Conservation (phyloP, 2,797 vertebrate species). For the Chanos chanos region DNA sequence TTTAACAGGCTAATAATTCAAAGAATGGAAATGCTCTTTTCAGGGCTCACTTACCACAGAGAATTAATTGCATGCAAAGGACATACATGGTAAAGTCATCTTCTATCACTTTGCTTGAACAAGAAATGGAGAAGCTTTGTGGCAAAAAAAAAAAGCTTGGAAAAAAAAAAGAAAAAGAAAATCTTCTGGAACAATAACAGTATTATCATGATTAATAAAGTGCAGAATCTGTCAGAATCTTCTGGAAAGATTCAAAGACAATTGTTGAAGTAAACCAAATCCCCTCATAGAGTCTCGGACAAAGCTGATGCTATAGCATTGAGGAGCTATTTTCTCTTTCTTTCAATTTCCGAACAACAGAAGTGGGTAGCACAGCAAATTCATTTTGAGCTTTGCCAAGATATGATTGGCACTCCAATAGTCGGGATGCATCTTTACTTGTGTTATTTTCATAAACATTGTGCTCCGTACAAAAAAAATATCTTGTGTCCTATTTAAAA, state of each 20-base stretch:
- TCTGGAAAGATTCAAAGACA: constrained; percentile 56
- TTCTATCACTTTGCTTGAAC: constrained; percentile 33
- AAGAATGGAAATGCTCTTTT: constrained; percentile 35
- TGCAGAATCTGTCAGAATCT: constrained; percentile 54
- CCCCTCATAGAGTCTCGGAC: constrained; percentile 57
- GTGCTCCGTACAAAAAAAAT: constrained; percentile 39
- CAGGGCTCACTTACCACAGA: constrained; percentile 26
- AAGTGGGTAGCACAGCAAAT: constrained; percentile 73
- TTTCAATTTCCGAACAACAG: constrained; percentile 64
- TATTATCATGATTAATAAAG: constrained; percentile 49
- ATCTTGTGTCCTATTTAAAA: constrained; percentile 34
- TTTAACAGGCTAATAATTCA: constrained; percentile 42
- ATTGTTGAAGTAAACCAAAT: constrained; percentile 65
- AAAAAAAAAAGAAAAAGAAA: constrained; percentile 32
- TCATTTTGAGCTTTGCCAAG: constrained; percentile 65
- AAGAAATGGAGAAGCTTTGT: constrained; percentile 17
- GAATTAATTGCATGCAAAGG: constrained; percentile 30
- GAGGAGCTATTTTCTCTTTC: constrained; percentile 66
- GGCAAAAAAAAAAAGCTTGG: constrained; percentile 23
- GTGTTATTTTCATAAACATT: constrained; percentile 67
- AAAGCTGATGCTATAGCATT: constrained; percentile 64
- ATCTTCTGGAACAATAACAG: constrained; percentile 28
- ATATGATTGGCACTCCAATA: constrained; percentile 71
- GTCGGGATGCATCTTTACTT: constrained; percentile 55
- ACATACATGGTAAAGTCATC: constrained; percentile 7